phyloP scores from a whole-genome alignment of 2,888 invertebrate species.

The Agrochola macilenta region DNA sequence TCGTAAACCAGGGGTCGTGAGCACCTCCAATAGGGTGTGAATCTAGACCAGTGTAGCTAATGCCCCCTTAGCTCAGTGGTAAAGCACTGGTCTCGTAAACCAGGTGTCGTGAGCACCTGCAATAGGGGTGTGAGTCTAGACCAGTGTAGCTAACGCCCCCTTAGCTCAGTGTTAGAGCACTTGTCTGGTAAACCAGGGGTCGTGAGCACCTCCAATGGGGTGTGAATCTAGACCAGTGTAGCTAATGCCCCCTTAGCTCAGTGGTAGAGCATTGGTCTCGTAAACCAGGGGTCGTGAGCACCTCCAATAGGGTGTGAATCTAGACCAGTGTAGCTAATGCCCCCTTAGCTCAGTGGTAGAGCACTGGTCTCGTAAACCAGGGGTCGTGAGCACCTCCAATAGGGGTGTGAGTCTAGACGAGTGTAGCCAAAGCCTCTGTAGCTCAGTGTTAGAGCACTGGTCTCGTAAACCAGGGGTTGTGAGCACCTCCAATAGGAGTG shows the following conservation, averaged over 20 bases:
- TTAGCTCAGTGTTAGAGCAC: neutral
- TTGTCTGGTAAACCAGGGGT: too few species aligned
- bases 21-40: neutral
- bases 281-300: neutral
- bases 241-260: too few species aligned
- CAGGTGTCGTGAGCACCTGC: too few species aligned
- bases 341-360: neutral
- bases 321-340: too few species aligned
- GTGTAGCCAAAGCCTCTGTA: constrained; percentile 29
- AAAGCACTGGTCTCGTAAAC: too few species aligned
- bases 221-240: too few species aligned
- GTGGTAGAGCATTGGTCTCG: neutral
- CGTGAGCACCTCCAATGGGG: neutral
- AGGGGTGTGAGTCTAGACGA: neutral
- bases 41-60: too few species aligned
- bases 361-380: neutral
- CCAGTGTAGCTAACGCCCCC: too few species aligned
- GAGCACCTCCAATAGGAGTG: too few species aligned
- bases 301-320: too few species aligned
- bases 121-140: too few species aligned
- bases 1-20: neutral
- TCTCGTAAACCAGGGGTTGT: constrained; percentile 49
- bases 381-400: neutral
- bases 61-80: too few species aligned
- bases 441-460: constrained; percentile 57